Evolutionary conservation across 2,113 vertebrate genomes (phyloP).

Genomic region (Tylochromis polylepis): DNA sequence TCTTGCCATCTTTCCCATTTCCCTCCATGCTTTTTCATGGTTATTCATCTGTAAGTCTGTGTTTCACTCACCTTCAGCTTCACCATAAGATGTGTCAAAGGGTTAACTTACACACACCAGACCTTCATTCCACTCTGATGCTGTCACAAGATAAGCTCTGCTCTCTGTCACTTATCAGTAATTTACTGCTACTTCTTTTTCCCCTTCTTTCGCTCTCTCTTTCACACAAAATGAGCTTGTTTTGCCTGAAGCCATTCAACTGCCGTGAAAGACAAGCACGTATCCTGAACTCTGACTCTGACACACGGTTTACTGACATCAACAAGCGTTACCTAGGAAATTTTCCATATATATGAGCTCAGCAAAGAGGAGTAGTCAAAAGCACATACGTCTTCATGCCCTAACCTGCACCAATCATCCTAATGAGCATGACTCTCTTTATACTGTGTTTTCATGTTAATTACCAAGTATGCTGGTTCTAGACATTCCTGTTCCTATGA

Average conservation of each 20-base stretch:
- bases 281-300: constrained; percentile 18
- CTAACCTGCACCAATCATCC: constrained; percentile 28
- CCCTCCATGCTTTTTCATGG: not conserved
- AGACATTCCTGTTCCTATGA: constrained; percentile 42
- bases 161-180: constrained; percentile 68
- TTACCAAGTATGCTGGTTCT: constrained; percentile 35
- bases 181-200: constrained; percentile 65
- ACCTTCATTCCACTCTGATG: constrained; percentile 77
- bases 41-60: constrained; percentile 6
- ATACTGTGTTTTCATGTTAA: constrained; percentile 46
- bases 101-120: constrained; percentile 60
- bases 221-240: constrained; percentile 57
- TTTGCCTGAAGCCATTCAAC: constrained; percentile 46
- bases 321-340: constrained; percentile 37
- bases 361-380: not conserved
- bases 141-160: constrained; percentile 66
- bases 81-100: constrained; percentile 75
- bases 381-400: constrained; percentile 3
- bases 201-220: constrained; percentile 22
- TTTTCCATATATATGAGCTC: constrained; percentile 27
- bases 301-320: constrained; percentile 45
- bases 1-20: constrained; percentile 19
- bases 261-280: constrained; percentile 32
- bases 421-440: constrained; percentile 15
- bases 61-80: constrained; percentile 70